Evolutionary conservation across 2,113 vertebrate species (phyloP).

Genomic region (Pholis gunnellus): DNA sequence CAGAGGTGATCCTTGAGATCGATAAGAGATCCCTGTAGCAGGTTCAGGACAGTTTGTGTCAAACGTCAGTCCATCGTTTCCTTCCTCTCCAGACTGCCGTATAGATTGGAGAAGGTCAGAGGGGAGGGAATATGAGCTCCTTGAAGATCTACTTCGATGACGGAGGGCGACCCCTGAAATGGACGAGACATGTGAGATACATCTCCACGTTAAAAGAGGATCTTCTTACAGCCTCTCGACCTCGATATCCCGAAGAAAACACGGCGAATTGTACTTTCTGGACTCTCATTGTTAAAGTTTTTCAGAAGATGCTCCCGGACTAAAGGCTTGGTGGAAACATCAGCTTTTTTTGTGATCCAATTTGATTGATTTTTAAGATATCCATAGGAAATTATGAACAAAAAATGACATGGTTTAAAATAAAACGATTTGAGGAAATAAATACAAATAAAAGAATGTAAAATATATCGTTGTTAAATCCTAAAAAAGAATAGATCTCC

Average conservation of each 20-base stretch:
- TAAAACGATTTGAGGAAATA: not conserved
- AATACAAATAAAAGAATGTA: not conserved
- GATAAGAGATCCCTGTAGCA: not conserved
- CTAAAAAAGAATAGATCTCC: not conserved
- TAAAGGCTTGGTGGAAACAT: not conserved
- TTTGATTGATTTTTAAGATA: not conserved
- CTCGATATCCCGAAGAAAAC: not conserved
- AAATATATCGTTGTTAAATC: not conserved
- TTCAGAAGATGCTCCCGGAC: not conserved
- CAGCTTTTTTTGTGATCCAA: not conserved
- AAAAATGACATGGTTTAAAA: not conserved
- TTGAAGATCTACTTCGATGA: conserved; percentile 28
- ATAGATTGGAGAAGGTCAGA: conserved; percentile 40
- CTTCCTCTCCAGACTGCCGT: conserved; percentile 3
- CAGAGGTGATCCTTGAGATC: not conserved
- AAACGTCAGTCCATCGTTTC: conserved; percentile 25
- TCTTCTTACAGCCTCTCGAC: conserved; percentile 36
- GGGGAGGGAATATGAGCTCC: conserved; percentile 37
- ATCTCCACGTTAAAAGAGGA: conserved; percentile 34
- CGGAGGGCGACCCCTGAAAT: conserved; percentile 7
- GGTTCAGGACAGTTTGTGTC: not conserved
- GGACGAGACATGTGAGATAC: conserved; percentile 34
- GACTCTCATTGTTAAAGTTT: not conserved
- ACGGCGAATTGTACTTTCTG: not conserved
- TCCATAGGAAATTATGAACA: not conserved